phyloP scores from a whole-genome alignment of 53 echinoderm and acorn worm genomes.

The Holothuria scabra region DNA sequence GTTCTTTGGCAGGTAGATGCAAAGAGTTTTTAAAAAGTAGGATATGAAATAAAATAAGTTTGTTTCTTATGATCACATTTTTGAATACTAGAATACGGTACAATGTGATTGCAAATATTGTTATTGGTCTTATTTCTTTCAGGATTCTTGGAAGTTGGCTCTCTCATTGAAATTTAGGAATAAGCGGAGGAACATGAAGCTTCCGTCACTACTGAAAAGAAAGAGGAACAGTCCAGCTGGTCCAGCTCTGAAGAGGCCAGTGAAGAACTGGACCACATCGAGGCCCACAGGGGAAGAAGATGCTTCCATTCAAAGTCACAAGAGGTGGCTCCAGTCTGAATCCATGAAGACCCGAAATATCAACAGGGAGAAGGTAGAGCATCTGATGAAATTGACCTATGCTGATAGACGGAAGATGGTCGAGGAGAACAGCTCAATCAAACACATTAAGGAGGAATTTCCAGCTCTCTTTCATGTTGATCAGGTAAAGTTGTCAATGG shows the following conservation, averaged over 20 bases:
- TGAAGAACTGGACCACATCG: slow-evolving; percentile 41
- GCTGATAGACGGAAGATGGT: slow-evolving; percentile 47
- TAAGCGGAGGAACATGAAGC: background rate
- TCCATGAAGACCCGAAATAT: slow-evolving; percentile 16
- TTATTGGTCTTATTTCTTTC: background rate
- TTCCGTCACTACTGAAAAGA: background rate
- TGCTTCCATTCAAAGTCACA: slow-evolving; percentile 18
- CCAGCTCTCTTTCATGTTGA: slow-evolving; percentile 39
- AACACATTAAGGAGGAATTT: slow-evolving; percentile 16
- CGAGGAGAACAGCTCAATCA: slow-evolving; percentile 1
- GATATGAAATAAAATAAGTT: too few species aligned
- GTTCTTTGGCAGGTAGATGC: too few species aligned
- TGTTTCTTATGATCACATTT: too few species aligned
- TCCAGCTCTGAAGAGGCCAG: background rate
- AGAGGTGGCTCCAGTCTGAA: slow-evolving; percentile 10
- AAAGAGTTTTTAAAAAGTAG: too few species aligned
- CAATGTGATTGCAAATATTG: too few species aligned
- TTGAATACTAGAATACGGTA: too few species aligned
- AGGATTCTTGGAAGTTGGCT: slow-evolving; percentile 26
- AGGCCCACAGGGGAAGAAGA: slow-evolving; percentile 50
- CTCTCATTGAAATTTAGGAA: background rate
- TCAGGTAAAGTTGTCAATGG: background rate
- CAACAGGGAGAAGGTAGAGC: slow-evolving; percentile 8
- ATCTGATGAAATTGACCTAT: slow-evolving; percentile 40
- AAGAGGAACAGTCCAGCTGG: background rate